A percentile compares a stretch with the other conserved stretches of the same genome.
These are phyloP conservation scores for Linnaemya vulpina DNA, from an alignment of 2,888 invertebrate species.

Conservation along the genomic window DNA sequence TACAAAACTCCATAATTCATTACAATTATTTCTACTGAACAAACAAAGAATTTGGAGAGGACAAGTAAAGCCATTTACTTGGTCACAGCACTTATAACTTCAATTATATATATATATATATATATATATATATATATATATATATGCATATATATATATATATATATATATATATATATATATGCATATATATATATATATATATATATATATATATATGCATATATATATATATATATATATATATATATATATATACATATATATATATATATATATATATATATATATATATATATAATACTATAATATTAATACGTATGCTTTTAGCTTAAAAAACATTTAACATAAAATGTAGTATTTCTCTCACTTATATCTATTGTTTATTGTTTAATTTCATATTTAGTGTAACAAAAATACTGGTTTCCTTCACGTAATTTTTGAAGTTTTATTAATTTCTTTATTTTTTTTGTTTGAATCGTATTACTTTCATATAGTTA, in stretches of 20 bases:
- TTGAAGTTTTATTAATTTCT: conserved; percentile 39
- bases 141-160: conserved; percentile 11
- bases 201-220: too few relatives aligned
- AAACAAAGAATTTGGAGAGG: too few relatives aligned
- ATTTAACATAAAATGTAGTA: conserved; percentile 52
- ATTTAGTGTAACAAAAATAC: conserved; percentile 57
- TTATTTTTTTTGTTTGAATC: conserved; percentile 28
- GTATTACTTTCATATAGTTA: conserved; percentile 42
- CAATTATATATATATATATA: not conserved
- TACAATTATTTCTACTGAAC: not conserved
- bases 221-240: too few relatives aligned
- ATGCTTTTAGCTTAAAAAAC: conserved; percentile 58
- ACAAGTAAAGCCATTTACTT: not conserved
- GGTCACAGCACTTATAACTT: not conserved
- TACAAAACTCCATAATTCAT: not conserved
- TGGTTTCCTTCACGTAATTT: conserved; percentile 49
- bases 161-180: too few relatives aligned
- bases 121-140: conserved; percentile 18
- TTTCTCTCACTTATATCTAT: conserved; percentile 28
- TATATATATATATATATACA: too few relatives aligned
- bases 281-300: conserved; percentile 25
- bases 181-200: too few relatives aligned
- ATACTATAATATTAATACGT: conserved; percentile 41
- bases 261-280: not conserved
- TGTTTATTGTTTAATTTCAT: conserved; percentile 39